Conservation (phyloP, 2,888 invertebrate genomes). For the Limnephilus rhombicus region DNA sequence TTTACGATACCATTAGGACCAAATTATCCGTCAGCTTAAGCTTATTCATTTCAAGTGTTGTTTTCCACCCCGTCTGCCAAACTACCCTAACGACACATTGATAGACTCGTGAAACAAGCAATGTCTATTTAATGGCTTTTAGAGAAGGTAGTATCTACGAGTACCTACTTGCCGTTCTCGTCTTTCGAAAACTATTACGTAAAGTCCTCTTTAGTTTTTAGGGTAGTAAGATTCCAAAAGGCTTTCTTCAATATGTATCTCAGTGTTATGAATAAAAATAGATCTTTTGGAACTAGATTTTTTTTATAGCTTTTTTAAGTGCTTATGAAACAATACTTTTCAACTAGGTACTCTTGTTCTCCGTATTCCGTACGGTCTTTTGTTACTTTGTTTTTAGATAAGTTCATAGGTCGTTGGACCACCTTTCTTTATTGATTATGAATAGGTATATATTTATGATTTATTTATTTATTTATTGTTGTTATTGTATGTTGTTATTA, state of each 20-base stretch:
- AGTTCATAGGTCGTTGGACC: too few species aligned
- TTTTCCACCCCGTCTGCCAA: constrained; percentile 27
- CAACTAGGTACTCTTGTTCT: not conserved
- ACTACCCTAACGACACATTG: constrained; percentile 62
- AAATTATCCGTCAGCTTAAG: constrained; percentile 5
- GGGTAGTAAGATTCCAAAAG: not conserved
- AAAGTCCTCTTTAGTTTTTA: constrained; percentile 18
- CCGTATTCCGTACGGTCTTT: not conserved
- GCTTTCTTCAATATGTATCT: not conserved
- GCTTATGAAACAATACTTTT: not conserved
- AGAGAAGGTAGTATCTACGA: not conserved
- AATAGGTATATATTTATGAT: too few species aligned
- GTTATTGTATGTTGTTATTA: too few species aligned
- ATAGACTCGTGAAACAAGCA: constrained; percentile 64
- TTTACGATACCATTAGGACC: constrained; percentile 32
- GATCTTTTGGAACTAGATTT: not conserved
- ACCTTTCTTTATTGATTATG: too few species aligned
- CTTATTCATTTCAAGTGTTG: not conserved
- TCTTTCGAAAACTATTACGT: constrained; percentile 41
- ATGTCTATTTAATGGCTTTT: constrained; percentile 59
- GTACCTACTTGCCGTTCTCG: constrained; percentile 44
- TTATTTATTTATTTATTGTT: too few species aligned
- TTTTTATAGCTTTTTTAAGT: not conserved
- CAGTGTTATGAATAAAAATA: not conserved
- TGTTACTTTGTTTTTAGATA: not conserved